These are phyloP conservation scores for Mionectes macconnelli DNA, from an alignment of 2,113 vertebrate species.

Conservation along the genomic window DNA sequence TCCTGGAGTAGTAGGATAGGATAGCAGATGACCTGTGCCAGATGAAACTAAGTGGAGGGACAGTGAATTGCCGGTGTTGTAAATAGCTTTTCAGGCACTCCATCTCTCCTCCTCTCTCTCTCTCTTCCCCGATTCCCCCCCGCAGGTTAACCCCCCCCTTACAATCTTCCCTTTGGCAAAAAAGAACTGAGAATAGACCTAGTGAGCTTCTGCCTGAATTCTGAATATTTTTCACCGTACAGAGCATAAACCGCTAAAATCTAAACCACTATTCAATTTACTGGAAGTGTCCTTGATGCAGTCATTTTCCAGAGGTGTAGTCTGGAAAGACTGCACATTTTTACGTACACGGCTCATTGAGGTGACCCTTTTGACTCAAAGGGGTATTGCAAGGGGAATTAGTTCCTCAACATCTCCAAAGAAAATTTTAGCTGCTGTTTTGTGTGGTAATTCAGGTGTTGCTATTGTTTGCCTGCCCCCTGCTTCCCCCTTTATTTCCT, in stretches of 20 bases:
- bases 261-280: background rate
- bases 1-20: background rate
- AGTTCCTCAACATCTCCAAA: background rate
- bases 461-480: background rate
- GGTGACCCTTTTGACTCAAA: background rate
- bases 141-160: background rate
- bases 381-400: background rate
- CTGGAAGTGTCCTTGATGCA: background rate
- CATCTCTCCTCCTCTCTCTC: background rate
- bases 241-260: background rate
- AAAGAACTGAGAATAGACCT: background rate
- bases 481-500: background rate
- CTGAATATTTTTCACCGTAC: background rate
- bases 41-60: background rate
- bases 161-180: background rate
- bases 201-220: background rate
- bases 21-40: background rate
- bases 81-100: background rate
- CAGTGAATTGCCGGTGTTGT: background rate
- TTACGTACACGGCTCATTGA: background rate
- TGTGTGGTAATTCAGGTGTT: background rate
- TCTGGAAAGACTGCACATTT: background rate
- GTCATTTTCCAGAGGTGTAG: background rate
- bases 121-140: background rate
- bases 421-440: background rate